Conservation (phyloP, 2,888 invertebrate genomes). For the Branchipolynoe longqiensis region DNA sequence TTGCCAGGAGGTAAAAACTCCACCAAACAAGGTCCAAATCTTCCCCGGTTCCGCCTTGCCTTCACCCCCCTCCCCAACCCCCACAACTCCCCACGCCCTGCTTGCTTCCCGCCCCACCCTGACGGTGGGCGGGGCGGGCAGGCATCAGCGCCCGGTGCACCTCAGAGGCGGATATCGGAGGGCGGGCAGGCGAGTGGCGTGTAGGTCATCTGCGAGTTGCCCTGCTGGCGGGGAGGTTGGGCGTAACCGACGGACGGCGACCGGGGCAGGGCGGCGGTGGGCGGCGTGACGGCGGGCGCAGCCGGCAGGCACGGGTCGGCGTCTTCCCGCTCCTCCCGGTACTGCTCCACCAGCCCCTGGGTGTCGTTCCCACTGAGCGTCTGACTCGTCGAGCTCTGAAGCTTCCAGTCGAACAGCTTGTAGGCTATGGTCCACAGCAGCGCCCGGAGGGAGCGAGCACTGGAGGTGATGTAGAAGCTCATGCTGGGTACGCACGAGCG, state of each 20-base stretch:
- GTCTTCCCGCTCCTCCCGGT: constrained; percentile 40
- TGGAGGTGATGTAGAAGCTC: constrained; percentile 48
- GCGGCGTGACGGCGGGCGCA: not conserved
- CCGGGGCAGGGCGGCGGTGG: constrained; percentile 6
- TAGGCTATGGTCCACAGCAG: constrained; percentile 47
- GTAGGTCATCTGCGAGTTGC: constrained; percentile 18
- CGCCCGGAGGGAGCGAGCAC: constrained; percentile 39
- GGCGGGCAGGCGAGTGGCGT: constrained; percentile 43
- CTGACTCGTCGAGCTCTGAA: constrained; percentile 19
- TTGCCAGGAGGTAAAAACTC: too few relatives aligned
- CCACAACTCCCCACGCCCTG: too few relatives aligned
- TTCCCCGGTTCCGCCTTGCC: too few relatives aligned
- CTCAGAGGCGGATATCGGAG: constrained; percentile 38
- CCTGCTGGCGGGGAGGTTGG: constrained; percentile 15
- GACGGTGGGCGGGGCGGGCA: not conserved
- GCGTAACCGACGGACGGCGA: constrained; percentile 39
- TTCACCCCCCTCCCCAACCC: too few relatives aligned
- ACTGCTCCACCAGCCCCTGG: constrained; percentile 52
- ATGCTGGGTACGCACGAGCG: constrained; percentile 51
- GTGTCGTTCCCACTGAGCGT: constrained; percentile 31
- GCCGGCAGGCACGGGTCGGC: constrained; percentile 41
- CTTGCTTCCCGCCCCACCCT: too few relatives aligned
- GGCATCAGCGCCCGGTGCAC: too few relatives aligned
- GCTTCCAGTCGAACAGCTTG: constrained; percentile 46
- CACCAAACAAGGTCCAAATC: too few relatives aligned